Conservation (phyloP, 2,888 invertebrate species). For the Pseudococcus jackbeardsleyi region DNA sequence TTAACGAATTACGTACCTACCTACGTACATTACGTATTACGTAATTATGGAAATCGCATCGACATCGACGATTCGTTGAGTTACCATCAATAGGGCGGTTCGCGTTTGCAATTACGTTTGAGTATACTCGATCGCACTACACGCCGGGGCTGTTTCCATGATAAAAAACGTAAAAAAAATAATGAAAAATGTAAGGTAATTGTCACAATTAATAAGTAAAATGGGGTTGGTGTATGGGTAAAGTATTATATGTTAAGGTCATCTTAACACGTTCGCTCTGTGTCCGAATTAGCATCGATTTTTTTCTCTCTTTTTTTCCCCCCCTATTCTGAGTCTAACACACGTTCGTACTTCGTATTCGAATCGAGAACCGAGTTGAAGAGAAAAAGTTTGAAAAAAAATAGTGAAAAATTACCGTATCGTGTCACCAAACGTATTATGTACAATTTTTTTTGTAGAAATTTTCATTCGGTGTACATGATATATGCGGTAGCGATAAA, state of each 20-base stretch:
- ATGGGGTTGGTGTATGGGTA: neutral
- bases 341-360: too few relatives aligned
- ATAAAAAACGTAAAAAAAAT: neutral
- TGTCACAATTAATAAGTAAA: constrained; percentile 44
- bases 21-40: neutral
- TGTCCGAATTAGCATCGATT: constrained; percentile 40
- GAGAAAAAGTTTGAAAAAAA: too few relatives aligned
- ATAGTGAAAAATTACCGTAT: neutral
- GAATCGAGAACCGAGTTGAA: too few relatives aligned
- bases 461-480: constrained; percentile 15
- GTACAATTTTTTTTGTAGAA: neutral
- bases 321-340: neutral
- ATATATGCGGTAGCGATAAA: constrained; percentile 47
- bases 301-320: neutral
- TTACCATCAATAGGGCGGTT: neutral
- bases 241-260: constrained; percentile 27
- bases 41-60: neutral
- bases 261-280: constrained; percentile 18
- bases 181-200: constrained; percentile 39
- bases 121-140: neutral
- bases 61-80: neutral
- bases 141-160: neutral
- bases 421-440: neutral
- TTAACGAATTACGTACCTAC: neutral
- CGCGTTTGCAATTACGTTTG: too few relatives aligned